phyloP scores from a whole-genome alignment of 2,113 vertebrate genomes.

The Stigmatopora argus region DNA sequence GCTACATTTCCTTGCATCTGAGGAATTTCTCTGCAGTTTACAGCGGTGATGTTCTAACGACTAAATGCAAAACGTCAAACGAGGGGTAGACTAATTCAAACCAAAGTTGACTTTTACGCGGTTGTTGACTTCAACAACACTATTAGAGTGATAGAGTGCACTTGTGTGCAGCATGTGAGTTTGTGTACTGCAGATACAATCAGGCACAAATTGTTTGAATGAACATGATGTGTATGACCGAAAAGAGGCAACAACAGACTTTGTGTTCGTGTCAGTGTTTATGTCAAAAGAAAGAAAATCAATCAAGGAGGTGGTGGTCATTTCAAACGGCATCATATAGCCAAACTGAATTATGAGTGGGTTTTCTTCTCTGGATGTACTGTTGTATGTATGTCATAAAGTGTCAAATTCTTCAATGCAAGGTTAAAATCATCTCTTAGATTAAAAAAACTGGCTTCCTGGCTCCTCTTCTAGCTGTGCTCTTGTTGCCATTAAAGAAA shows the following conservation, averaged over 20 bases:
- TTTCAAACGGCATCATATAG: too few species aligned
- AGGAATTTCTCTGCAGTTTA: not conserved
- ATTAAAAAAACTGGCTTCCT: constrained; percentile 16
- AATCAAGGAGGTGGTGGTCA: too few species aligned
- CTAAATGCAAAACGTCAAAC: not conserved
- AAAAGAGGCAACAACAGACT: too few species aligned
- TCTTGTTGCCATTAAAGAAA: constrained; percentile 31
- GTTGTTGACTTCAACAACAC: too few species aligned
- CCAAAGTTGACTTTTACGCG: not conserved
- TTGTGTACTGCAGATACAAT: too few species aligned
- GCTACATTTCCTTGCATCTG: not conserved
- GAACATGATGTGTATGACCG: too few species aligned
- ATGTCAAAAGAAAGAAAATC: too few species aligned
- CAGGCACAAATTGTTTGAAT: too few species aligned
- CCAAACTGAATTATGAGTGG: not conserved
- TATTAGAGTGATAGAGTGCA: too few species aligned
- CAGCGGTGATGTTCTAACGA: not conserved
- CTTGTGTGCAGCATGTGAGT: too few species aligned
- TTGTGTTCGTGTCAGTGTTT: too few species aligned
- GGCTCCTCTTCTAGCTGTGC: not conserved
- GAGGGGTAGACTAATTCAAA: not conserved
- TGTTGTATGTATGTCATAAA: not conserved
- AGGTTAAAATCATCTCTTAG: not conserved
- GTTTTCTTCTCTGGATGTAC: not conserved
- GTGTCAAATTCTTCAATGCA: not conserved